A percentile compares a stretch with the other conserved stretches of the same genome.
phyloP scores from a whole-genome alignment of 2,113 vertebrate genomes.

The Bostrychus sinensis region DNA sequence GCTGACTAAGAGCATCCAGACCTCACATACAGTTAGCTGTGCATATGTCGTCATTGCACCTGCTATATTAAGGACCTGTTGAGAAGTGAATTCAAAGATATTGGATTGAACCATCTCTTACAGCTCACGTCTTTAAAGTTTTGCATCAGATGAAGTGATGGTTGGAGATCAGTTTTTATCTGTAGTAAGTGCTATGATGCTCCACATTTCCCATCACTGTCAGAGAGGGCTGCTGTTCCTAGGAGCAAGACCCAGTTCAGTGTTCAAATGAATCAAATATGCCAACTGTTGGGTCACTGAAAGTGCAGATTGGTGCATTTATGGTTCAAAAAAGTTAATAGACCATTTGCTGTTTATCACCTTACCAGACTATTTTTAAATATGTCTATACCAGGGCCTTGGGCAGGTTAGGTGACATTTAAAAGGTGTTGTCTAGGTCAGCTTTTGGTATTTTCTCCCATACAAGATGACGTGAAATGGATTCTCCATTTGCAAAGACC shows the following conservation, averaged over 20 bases:
- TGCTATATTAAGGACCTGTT: too few species aligned
- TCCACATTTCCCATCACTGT: too few species aligned
- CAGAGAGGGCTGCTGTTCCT: too few species aligned
- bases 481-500: not conserved
- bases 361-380: not conserved
- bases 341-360: not conserved
- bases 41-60: not conserved
- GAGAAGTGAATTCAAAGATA: not conserved
- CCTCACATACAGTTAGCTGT: not conserved
- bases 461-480: not conserved
- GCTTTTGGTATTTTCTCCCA: not conserved
- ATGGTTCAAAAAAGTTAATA: not conserved
- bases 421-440: not conserved
- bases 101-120: too few species aligned
- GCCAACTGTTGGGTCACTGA: not conserved
- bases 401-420: not conserved
- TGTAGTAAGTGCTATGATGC: too few species aligned
- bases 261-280: too few species aligned
- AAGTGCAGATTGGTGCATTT: not conserved
- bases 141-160: too few species aligned
- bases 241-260: too few species aligned
- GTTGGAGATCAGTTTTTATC: too few species aligned
- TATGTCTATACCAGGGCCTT: not conserved
- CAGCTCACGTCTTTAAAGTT: too few species aligned
- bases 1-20: not conserved